Evolutionary conservation across 2,797 vertebrate genomes (phyloP), one percentile per base, ranked within the genome.

Genomic region (Catharus ustulatus): DNA sequence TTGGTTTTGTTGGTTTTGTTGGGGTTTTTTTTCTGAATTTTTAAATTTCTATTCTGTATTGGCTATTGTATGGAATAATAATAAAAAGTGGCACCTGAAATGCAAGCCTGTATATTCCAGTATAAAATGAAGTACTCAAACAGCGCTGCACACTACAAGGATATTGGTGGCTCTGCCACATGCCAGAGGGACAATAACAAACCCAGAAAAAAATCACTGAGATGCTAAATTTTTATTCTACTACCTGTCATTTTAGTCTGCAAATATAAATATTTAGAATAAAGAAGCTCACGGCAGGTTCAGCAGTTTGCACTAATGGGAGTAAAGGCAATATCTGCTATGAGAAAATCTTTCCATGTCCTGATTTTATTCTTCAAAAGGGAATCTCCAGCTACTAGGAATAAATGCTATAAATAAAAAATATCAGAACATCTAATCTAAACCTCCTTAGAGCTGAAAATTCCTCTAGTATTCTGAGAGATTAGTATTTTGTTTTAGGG

Each of bases 201-300:
- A 87, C 7, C 9, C 10, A 82, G 57, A 59, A 64, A 92, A 79
- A 75, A 57, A 57, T 48, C 24, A 57, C 15, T 20, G 30, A 8
- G 38, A 63, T 87, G 67, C 30, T 92, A 89, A 80, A 63, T 68
- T 96, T 94, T 92, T 68, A 93, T 92, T 97, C 23, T 87, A 32
- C 13, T 80, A 51, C 67, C 62, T 96, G 87, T 77, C 66, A 68
- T 68, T 84, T 96, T 94, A 67, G 84, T 90, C 58, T 87, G 52
- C 29, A 96, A 94, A 91, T 76, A 87, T 71, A 87, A 91, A 95
- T 96, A 93, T 93, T 95, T 94, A 71, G 89, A 91, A 62, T 92
- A 89, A 93, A 87, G 67, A 76, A 90, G 48, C 49, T 72, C 57
- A 55, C 58, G 80, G 55, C 5, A 38, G 46, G 45, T 87, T 95